Base-by-base conservation (phyloP, 2,113 vertebrate genomes). In the Gavia stellata region DNA sequence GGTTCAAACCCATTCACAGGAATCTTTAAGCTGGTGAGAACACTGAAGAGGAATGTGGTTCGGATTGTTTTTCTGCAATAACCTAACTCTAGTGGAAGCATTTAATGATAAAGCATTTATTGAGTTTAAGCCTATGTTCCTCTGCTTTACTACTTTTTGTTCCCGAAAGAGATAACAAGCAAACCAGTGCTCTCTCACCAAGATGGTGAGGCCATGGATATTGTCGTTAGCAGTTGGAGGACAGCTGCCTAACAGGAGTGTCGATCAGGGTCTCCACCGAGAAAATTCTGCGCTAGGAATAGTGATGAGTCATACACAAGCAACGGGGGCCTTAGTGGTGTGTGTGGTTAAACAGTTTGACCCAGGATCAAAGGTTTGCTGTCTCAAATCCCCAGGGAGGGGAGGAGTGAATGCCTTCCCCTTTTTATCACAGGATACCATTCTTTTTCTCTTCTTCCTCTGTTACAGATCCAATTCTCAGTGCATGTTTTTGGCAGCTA, bases 381-480 rank as follows among this genome's bases (percentile, higher is more conserved):
- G n/a, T 80, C 79, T 81, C 49, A 70, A 10, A 78, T 55, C 36
- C 36, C 10, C 20, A 33, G 36, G 24, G 26, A 87, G 14, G 33
- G 10, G 10, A 36, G 6, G 81, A 85, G 3, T 24, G 9, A 36
- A 19, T 66, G 21, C 20, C 17, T 85, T 52, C 38, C 25, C 33
- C 13, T 82, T 70, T 91, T 80, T 59, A 44, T 81, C 71, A 59
- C 38, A 77, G 21, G 24, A 66, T 62, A 49, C 8, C 6, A 21
- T 78, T 56, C 14, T 84, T 91, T 93, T 80, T 67, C 47, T 93
- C 20, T 38, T 92, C 45, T 88, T 71, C 24, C 59, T 91, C 72
- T 80, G 6, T 96, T 96, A 63, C 83, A 99, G 99, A 93, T 99
- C 92, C 98, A 96, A 66, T 99, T 99, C 90, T 98, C 98, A 62